A percentile compares a stretch with the other conserved stretches of the same genome.
phyloP scores from a whole-genome alignment of 1,140 invertebrate species.

The Drosophila ficusphila region DNA sequence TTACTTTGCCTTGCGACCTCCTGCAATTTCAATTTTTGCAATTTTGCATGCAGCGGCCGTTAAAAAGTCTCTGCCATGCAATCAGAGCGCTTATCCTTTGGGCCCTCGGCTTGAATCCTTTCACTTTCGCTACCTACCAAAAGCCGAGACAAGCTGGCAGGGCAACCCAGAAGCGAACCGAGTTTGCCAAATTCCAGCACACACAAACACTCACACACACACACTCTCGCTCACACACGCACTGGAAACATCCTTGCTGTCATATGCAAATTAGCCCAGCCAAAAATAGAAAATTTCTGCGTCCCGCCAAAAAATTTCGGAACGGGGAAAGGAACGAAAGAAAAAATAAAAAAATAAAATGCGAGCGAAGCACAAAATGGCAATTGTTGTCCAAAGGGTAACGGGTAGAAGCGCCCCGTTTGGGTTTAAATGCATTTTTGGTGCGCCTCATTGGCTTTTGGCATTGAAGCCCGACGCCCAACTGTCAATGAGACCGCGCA shows the following conservation, averaged over 20 bases:
- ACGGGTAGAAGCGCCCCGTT: background rate
- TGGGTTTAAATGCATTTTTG: slow-evolving; percentile 73
- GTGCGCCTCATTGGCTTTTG: slow-evolving; percentile 80
- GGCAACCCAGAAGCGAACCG: slow-evolving; percentile 2
- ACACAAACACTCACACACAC: slow-evolving; percentile 45
- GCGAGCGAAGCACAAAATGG: slow-evolving; percentile 58
- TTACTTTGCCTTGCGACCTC: background rate
- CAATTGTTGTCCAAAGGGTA: slow-evolving; percentile 48
- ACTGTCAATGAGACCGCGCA: slow-evolving; percentile 65
- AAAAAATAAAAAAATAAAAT: slow-evolving; percentile 40
- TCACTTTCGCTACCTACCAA: slow-evolving; percentile 77
- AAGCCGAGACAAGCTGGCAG: background rate
- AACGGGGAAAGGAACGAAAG: no score
- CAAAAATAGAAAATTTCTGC: slow-evolving; percentile 52
- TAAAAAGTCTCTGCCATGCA: slow-evolving; percentile 47
- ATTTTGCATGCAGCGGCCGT: slow-evolving; percentile 75
- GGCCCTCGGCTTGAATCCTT: slow-evolving; percentile 45
- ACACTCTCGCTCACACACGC: slow-evolving; percentile 41
- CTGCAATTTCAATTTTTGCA: slow-evolving; percentile 60
- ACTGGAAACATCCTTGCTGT: slow-evolving; percentile 41
- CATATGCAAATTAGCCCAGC: slow-evolving; percentile 74
- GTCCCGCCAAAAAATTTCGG: slow-evolving; percentile 63
- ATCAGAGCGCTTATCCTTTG: slow-evolving; percentile 55
- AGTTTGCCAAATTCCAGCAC: slow-evolving; percentile 76
- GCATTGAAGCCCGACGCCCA: slow-evolving; percentile 51